Conservation (phyloP, 2,888 invertebrate genomes). For the Monochamus alternatus region DNA sequence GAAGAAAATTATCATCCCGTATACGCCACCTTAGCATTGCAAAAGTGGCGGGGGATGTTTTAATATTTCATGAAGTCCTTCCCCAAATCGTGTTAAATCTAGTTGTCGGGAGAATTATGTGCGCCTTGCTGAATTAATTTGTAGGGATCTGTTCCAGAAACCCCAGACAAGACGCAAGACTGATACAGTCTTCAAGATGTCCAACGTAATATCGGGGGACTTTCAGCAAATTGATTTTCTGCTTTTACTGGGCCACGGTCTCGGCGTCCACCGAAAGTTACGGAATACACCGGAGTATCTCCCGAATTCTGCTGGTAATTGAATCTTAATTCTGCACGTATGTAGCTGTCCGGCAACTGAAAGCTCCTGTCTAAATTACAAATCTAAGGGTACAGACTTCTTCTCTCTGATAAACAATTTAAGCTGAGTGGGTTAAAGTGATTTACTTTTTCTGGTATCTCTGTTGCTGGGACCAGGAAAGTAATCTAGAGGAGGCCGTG, state of each 20-base stretch:
- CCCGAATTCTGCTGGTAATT: slow-evolving; percentile 25
- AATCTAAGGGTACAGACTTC: slow-evolving; percentile 6
- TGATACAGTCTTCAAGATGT: slow-evolving; percentile 42
- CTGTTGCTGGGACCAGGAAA: neutral
- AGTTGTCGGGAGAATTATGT: slow-evolving; percentile 45
- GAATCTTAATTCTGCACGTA: slow-evolving; percentile 27
- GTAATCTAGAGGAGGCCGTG: neutral
- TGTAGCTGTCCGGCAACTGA: neutral
- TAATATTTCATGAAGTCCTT: slow-evolving; percentile 50
- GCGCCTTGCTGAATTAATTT: slow-evolving; percentile 48
- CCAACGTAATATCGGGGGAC: slow-evolving; percentile 43
- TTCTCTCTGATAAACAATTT: slow-evolving; percentile 7
- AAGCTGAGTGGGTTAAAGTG: slow-evolving; percentile 14
- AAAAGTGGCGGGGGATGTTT: slow-evolving; percentile 43
- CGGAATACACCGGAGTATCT: slow-evolving; percentile 22
- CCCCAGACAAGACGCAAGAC: slow-evolving; percentile 39
- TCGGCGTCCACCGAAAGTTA: slow-evolving; percentile 4
- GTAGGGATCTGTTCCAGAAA: slow-evolving; percentile 44
- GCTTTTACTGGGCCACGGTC: slow-evolving; percentile 25
- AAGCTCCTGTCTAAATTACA: slow-evolving; percentile 28
- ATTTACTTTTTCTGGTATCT: slow-evolving; percentile 13
- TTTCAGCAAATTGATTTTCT: slow-evolving; percentile 51
- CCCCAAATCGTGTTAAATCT: slow-evolving; percentile 50
- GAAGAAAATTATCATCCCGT: slow-evolving; percentile 23
- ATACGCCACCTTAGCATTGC: slow-evolving; percentile 22